A percentile compares a stretch with the other conserved stretches of the same genome.
Conservation (phyloP, 1,140 invertebrate species). For the Panagrolaimus sp. region DNA sequence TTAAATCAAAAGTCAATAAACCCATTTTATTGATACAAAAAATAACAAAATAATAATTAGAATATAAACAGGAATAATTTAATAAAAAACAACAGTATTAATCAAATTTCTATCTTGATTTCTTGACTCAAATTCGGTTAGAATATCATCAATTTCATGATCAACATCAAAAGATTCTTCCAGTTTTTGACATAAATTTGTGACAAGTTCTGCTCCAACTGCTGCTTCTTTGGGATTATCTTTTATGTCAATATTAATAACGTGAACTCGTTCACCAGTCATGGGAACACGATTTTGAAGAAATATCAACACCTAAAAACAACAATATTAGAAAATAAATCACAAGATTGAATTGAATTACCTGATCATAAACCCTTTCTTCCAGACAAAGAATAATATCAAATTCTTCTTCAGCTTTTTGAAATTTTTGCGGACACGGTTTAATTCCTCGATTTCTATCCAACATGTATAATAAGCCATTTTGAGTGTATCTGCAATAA, state of each 20-base stretch:
- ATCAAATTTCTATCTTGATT: conserved; percentile 79
- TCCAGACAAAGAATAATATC: conserved; percentile 95
- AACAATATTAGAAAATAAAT: conserved; percentile 21
- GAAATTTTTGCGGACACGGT: conserved; percentile 85
- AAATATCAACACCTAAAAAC: conserved; percentile 50
- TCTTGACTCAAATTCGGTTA: conserved; percentile 83
- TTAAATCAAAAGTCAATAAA: too few species aligned
- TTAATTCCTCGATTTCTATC: conserved; percentile 95
- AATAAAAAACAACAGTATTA: conserved; percentile 90
- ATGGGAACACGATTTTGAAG: conserved; percentile 60
- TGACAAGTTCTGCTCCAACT: conserved; percentile 96
- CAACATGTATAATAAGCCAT: conserved; percentile 94
- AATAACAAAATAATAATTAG: too few species aligned
- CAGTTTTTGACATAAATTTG: conserved; percentile 76
- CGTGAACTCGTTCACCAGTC: conserved; percentile 71
- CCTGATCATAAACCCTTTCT: conserved; percentile 96
- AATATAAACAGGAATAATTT: conserved; percentile 27
- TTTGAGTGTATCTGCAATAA: conserved; percentile 82
- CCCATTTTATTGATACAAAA: too few species aligned
- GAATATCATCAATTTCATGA: conserved; percentile 92
- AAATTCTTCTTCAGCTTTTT: conserved; percentile 80
- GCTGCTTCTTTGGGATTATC: conserved; percentile 99
- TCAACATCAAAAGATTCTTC: conserved; percentile 85
- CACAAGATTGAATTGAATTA: conserved; percentile 49
- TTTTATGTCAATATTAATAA: conserved; percentile 97